phyloP scores from a whole-genome alignment of 1,140 invertebrate genomes.

The Polypedilum pembai region DNA sequence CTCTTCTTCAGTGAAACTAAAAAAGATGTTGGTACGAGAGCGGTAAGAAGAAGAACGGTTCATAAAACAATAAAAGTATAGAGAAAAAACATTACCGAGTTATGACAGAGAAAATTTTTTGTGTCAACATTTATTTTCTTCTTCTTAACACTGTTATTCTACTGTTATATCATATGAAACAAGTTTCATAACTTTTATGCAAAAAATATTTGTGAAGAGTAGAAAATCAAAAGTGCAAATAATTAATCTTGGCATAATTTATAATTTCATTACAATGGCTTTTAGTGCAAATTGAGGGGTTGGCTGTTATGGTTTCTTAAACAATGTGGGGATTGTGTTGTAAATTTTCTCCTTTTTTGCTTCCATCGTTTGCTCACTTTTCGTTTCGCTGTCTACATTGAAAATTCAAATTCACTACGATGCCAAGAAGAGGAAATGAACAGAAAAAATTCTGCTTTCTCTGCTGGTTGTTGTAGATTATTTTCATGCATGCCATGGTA shows the following conservation, averaged over 20 bases:
- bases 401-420: neutral
- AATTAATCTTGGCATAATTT: constrained; percentile 27
- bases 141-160: neutral
- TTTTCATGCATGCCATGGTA: neutral
- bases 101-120: constrained; percentile 24
- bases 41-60: neutral
- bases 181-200: neutral
- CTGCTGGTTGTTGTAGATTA: neutral
- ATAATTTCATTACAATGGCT: constrained; percentile 24
- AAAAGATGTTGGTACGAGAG: neutral
- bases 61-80: constrained; percentile 9
- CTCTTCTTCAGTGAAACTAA: neutral
- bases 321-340: neutral
- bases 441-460: neutral
- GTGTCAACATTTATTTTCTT: constrained; percentile 25
- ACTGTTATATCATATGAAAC: neutral
- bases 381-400: constrained; percentile 3
- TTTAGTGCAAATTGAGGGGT: constrained; percentile 21
- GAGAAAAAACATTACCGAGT: neutral
- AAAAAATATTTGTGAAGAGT: too few relatives aligned
- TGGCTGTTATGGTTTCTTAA: neutral
- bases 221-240: neutral
- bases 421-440: neutral
- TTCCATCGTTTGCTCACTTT: constrained; percentile 1
- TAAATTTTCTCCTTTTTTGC: constrained; percentile 6